Evolutionary conservation across 2,797 vertebrate genomes (phyloP), one percentile per base, ranked within the genome.

Genomic region (Bryconaethiops microstoma): DNA sequence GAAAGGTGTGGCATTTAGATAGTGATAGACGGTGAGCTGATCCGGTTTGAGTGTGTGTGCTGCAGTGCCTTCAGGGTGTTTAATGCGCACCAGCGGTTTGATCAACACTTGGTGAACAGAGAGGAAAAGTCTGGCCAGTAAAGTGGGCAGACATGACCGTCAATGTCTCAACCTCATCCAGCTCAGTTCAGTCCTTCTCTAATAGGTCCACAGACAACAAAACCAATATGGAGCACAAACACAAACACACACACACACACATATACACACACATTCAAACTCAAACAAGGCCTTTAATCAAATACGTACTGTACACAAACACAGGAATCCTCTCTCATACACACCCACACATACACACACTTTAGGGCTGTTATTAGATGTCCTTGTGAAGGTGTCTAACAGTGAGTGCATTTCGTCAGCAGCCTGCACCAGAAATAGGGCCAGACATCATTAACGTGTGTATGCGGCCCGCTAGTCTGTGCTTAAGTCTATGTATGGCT

Each of bases 401-500:
- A 63, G 68, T 10, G 63, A 69, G 63, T 40, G 50, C 48, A 54
- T 85, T 87, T 83, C 79, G 77, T 87, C 70, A 79, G 76, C 82
- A 64, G 14, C 65, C 52, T 82, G 68, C 23, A 70, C 73, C 82
- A 70, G 76, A 85, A 87, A 87, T 81, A 83, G 81, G 79, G 75
- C 81, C 82, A 80, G 85, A 83, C 81, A 85, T 85, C 82, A 80
- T 87, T 87, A 87, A 85, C 63, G 84, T 75, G 79, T 78, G 74
- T 71, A 65, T 62, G 74, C 23, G 50, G 72, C 35, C 17, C 52
- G 54, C 83, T 65, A 73, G 62, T 77, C 80, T 82, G 79, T 87
- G 80, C 85, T 74, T 84, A 80, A 82, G 74, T 78, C 83, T 85
- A 83, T 83, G 84, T 80, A 79, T 83, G 82, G 83, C 82, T 83